These are phyloP conservation scores for Rhinolophus sinicus DNA, from an alignment of 2,113 vertebrate genomes.

Conservation along the genomic window DNA sequence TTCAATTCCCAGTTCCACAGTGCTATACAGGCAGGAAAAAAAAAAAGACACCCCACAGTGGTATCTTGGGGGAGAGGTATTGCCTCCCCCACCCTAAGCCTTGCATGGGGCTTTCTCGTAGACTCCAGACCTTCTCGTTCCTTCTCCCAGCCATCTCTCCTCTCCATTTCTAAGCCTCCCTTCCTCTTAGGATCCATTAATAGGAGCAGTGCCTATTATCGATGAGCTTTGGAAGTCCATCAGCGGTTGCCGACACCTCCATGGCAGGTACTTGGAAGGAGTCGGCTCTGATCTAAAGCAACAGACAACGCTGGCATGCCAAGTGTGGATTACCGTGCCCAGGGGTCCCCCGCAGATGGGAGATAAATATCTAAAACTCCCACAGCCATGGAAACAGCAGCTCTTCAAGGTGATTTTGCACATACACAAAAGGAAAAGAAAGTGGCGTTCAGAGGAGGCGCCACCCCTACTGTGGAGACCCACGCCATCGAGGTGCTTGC, in stretches of 20 bases:
- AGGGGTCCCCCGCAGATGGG: background rate
- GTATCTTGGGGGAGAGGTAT: background rate
- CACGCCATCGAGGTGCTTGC: background rate
- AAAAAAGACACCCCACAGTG: background rate
- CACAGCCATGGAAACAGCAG: background rate
- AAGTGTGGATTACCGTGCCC: background rate
- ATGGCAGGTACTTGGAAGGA: background rate
- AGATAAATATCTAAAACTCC: slow-evolving; percentile 42
- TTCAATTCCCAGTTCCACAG: too few species aligned
- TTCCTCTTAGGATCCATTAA: slow-evolving; percentile 61
- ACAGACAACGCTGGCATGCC: background rate
- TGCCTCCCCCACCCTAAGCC: accelerated
- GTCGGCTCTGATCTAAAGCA: background rate
- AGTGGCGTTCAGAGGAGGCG: background rate
- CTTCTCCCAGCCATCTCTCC: background rate
- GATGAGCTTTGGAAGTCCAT: slow-evolving; percentile 49
- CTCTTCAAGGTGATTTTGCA: slow-evolving; percentile 41
- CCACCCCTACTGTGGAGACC: background rate
- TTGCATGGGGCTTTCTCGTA: background rate
- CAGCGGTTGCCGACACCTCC: background rate
- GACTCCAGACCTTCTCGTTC: background rate
- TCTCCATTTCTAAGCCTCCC: background rate
- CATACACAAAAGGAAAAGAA: background rate
- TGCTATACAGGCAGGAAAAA: background rate
- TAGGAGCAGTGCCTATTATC: slow-evolving; percentile 51